These are phyloP conservation scores for Ailurus styani DNA, from an alignment of 2,113 vertebrate species.

Conservation along the genomic window DNA sequence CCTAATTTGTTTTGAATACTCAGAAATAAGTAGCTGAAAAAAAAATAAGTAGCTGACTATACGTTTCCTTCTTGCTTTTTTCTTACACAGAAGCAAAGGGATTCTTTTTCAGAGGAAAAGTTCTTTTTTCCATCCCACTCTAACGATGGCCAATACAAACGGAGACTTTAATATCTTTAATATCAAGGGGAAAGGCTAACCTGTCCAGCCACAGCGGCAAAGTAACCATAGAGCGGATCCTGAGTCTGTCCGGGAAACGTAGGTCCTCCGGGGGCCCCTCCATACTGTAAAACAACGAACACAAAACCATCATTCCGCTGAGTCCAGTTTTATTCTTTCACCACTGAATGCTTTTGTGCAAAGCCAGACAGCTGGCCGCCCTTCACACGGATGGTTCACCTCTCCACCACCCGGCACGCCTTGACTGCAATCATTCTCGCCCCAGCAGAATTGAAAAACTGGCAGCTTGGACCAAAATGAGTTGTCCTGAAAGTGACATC, in stretches of 20 bases:
- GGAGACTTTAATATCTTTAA: not conserved
- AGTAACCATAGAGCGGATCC: conserved; percentile 86
- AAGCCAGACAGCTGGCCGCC: not conserved
- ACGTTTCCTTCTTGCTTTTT: not conserved
- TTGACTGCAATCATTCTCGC: not conserved
- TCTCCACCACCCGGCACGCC: not conserved
- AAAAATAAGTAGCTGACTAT: not conserved
- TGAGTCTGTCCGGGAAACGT: conserved; percentile 82
- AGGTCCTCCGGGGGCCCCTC: conserved; percentile 84
- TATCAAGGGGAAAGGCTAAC: conserved; percentile 62
- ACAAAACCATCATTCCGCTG: not conserved
- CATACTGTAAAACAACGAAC: conserved; percentile 76
- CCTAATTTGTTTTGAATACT: not conserved
- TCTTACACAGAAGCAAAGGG: not conserved
- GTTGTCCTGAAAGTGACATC: not conserved
- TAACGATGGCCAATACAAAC: not conserved
- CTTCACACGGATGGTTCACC: not conserved
- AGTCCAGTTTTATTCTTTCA: not conserved
- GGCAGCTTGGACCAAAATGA: not conserved
- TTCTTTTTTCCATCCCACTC: not conserved
- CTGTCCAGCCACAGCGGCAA: conserved; percentile 85
- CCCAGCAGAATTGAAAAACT: not conserved
- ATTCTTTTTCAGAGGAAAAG: not conserved
- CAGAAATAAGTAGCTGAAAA: not conserved
- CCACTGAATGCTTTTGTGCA: not conserved